These are phyloP conservation scores for Sebastes schlegelii DNA, from an alignment of 2,113 vertebrate genomes.

Conservation along the genomic window DNA sequence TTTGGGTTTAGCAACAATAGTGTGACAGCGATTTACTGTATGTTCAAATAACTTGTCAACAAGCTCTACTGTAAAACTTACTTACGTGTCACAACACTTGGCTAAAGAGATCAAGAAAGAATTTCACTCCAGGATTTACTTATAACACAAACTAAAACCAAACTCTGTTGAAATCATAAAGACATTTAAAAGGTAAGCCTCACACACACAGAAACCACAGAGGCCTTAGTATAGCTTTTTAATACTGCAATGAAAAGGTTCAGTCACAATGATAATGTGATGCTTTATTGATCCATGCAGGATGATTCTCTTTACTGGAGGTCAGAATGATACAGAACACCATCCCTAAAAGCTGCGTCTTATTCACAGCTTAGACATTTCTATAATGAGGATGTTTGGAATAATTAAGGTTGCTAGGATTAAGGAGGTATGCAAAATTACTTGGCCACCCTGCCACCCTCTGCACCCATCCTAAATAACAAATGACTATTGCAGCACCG, in stretches of 20 bases:
- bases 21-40: slow-evolving; percentile 52
- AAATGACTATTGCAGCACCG: slow-evolving; percentile 48
- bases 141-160: slow-evolving; percentile 2
- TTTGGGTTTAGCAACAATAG: slow-evolving; percentile 50
- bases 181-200: neutral
- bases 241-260: slow-evolving; percentile 38
- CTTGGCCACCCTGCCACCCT: slow-evolving; percentile 20
- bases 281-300: slow-evolving; percentile 25
- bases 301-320: neutral
- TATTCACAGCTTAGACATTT: slow-evolving; percentile 10
- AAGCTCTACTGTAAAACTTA: slow-evolving; percentile 37
- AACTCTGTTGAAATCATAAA: slow-evolving; percentile 9
- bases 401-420: slow-evolving; percentile 8
- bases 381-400: slow-evolving; percentile 9
- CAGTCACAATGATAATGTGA: slow-evolving; percentile 34
- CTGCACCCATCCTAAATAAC: slow-evolving; percentile 41
- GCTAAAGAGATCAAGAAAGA: slow-evolving; percentile 37
- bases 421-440: slow-evolving; percentile 26
- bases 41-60: slow-evolving; percentile 36
- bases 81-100: slow-evolving; percentile 47
- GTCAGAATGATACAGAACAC: slow-evolving; percentile 13
- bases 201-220: neutral
- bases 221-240: neutral
- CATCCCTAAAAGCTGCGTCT: neutral
- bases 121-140: slow-evolving; percentile 24